phyloP scores from a whole-genome alignment of 2,113 vertebrate species.

The Meleagris gallopavo region DNA sequence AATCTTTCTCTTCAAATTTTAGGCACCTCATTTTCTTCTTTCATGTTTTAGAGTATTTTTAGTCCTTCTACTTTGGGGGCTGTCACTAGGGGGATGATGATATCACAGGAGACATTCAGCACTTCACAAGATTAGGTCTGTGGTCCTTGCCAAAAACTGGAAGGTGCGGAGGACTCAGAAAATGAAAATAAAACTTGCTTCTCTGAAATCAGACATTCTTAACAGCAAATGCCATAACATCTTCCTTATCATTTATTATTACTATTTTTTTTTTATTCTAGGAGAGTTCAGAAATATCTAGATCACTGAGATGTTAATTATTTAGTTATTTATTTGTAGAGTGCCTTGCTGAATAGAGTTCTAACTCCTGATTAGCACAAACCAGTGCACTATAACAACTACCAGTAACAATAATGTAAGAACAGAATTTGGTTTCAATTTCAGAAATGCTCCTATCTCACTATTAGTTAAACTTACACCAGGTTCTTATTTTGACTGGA shows the following conservation, averaged over 20 bases:
- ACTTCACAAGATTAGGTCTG: slow-evolving; percentile 61
- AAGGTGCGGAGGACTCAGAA: slow-evolving; percentile 7
- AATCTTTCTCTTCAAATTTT: slow-evolving; percentile 24
- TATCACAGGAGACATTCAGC: slow-evolving; percentile 62
- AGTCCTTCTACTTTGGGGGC: slow-evolving; percentile 47
- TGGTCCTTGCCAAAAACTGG: slow-evolving; percentile 51
- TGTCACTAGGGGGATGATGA: slow-evolving; percentile 62
- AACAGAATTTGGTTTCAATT: neutral
- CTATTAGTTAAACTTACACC: neutral
- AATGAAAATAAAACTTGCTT: slow-evolving; percentile 32
- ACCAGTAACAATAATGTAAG: neutral
- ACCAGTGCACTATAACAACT: neutral
- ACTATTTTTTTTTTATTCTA: neutral
- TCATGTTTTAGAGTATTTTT: slow-evolving; percentile 51
- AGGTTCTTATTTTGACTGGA: neutral
- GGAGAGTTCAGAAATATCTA: neutral
- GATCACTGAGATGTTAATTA: neutral
- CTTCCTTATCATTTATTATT: neutral
- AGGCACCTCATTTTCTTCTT: slow-evolving; percentile 17
- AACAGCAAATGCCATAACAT: neutral
- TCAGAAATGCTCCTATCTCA: neutral
- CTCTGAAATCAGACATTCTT: neutral
- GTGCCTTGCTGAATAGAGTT: neutral
- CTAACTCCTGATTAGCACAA: neutral
- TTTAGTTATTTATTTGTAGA: neutral